phyloP scores from a whole-genome alignment of 2,797 vertebrate genomes.

The Clarias laeviceps region DNA sequence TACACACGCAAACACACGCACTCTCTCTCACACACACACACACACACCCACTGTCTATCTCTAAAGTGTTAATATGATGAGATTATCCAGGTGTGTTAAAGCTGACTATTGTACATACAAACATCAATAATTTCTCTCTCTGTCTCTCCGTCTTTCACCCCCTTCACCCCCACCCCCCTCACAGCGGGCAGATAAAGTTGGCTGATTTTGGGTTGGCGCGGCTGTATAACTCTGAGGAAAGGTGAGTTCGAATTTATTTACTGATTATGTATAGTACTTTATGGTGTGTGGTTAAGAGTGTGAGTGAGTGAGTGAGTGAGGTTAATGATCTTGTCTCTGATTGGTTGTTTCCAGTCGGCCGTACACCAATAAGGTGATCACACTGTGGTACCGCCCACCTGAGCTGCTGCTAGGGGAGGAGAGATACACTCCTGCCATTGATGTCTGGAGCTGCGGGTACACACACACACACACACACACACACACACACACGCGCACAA shows the following conservation, averaged over 20 bases:
- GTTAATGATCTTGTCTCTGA: neutral
- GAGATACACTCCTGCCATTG: constrained; percentile 94
- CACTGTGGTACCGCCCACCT: constrained; percentile 97
- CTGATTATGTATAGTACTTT: neutral
- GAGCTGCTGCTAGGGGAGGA: constrained; percentile 96
- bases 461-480: neutral
- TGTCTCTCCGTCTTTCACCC: neutral
- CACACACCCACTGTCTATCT: neutral
- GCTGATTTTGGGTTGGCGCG: constrained; percentile 97
- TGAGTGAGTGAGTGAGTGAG: neutral
- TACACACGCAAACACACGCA: constrained; percentile 54
- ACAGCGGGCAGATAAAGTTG: constrained; percentile 96
- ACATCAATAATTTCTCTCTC: neutral
- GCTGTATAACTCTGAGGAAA: constrained; percentile 98
- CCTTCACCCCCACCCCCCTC: constrained; percentile 37
- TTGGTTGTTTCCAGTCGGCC: constrained; percentile 82
- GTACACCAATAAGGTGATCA: constrained; percentile 99
- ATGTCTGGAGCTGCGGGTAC: constrained; percentile 99
- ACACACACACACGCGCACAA: too few relatives aligned
- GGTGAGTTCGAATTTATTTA: constrained; percentile 72
- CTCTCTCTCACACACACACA: neutral
- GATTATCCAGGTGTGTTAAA: constrained; percentile 3
- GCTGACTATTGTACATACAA: neutral
- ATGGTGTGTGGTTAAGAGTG: too few relatives aligned
- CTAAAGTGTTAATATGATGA: neutral